Evolutionary conservation across 2,888 invertebrate species (phyloP), one percentile per base, ranked within the genome.

Genomic region (Copidosoma aretas): DNA sequence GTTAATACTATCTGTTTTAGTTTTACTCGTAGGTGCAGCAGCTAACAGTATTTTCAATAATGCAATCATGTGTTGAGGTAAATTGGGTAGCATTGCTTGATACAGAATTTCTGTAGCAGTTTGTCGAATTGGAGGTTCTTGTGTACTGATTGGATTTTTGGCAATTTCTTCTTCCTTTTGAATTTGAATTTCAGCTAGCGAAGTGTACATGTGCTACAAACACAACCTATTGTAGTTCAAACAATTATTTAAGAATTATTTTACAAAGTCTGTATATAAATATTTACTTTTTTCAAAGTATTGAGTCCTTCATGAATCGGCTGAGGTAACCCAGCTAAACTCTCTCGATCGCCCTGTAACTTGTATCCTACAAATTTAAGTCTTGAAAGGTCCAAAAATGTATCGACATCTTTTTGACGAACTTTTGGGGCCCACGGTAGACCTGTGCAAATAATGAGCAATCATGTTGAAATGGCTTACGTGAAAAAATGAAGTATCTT

Each of bases 11-110:
- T 99, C 99, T 14, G 93, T 95, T 86, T 98, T 98, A 8, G 95
- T 91, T 85, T 97, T 98, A n/a, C 96, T 96, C n/a, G 98, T 98
- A 5, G 99, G 98, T 46, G 98, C 97, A 64, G 98, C 98, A 41
- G 98, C 98, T 67, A 99, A 87, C 67, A 99, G 87, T 76, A 99
- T 95, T 87, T 99, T 99, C 61, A 99, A 86, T 64, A 99, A 84
- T 24, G 97, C 96, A 80, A 98, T 98, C 92, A 98, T 96, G 80
- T 98, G 97, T 80, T 98, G 98, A 14, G 98, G 97, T 77, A 99
- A 87, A 85, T 95, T 95, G 1, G 98, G 97, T 74, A 98, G 85
- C 88, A 98, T 94, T n/a, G 94, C 94, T 85, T 92, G 92, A 83
- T 98, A 98, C 61, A 98, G 86, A 68, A 92, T 87, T 87, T 98